Evolutionary conservation across 2,113 vertebrate species (phyloP).

Genomic region (Phylloscopus whistleri): DNA sequence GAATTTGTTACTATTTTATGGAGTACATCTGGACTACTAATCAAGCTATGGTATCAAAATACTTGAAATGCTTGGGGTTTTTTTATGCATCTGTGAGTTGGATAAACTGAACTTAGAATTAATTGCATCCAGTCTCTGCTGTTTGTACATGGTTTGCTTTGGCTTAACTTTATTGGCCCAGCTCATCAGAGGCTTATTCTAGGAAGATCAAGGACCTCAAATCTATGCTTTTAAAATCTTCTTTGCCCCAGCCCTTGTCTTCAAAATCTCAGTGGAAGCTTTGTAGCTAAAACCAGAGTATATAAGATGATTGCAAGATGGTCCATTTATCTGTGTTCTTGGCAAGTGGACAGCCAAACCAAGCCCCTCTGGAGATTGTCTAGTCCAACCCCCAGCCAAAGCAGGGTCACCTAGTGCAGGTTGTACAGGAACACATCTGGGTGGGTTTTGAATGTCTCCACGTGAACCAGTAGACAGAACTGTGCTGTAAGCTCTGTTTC

Average conservation of each 20-base stretch:
- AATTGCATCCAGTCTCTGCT: not conserved
- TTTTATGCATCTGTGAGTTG: not conserved
- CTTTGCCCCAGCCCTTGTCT: slow-evolving; percentile 20
- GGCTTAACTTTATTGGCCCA: slow-evolving; percentile 15
- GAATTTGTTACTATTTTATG: slow-evolving; percentile 1
- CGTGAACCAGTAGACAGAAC: not conserved
- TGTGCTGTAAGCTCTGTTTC: not conserved
- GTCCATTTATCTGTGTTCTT: not conserved
- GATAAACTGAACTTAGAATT: not conserved
- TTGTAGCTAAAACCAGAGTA: not conserved
- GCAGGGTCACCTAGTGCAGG: not conserved
- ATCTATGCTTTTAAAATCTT: slow-evolving; percentile 37
- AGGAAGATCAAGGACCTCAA: slow-evolving; percentile 44
- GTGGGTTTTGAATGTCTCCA: not conserved
- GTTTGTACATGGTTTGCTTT: not conserved
- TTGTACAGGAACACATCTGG: not conserved
- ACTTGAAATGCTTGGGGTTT: not conserved
- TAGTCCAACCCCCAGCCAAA: not conserved
- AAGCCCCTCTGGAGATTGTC: not conserved
- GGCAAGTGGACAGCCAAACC: not conserved
- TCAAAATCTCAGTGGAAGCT: not conserved
- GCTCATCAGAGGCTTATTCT: slow-evolving; percentile 30
- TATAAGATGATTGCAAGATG: not conserved
- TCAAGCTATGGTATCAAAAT: not conserved
- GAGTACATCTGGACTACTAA: slow-evolving; percentile 3